These are phyloP conservation scores for Ptiloglossa arizonensis DNA, from an alignment of 1,140 invertebrate genomes.

Conservation along the genomic window DNA sequence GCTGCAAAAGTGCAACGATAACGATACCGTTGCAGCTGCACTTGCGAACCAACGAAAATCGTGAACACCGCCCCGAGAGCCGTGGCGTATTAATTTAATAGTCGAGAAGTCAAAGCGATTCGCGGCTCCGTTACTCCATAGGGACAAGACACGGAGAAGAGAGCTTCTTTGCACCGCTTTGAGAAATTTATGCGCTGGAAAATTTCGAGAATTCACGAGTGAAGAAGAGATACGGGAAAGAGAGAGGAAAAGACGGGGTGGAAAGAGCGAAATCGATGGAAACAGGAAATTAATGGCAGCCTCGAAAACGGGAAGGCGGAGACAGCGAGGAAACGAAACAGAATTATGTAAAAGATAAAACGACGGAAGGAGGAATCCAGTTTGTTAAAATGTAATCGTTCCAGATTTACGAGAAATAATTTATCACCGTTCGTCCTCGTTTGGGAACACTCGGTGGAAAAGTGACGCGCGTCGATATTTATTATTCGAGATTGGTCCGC, in stretches of 20 bases:
- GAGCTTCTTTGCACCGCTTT: conserved; percentile 3
- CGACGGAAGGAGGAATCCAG: neutral
- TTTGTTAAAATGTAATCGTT: neutral
- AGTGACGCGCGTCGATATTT: neutral
- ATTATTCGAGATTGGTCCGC: neutral
- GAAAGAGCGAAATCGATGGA: neutral
- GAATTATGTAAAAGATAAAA: neutral
- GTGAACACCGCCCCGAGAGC: neutral
- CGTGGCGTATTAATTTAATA: conserved; percentile 25
- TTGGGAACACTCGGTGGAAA: neutral
- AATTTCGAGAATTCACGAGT: neutral
- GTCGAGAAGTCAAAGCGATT: conserved; percentile 27
- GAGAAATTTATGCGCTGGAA: conserved; percentile 2
- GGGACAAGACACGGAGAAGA: neutral
- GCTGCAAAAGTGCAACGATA: too few relatives aligned
- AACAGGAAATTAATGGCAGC: neutral
- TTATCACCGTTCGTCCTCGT: neutral
- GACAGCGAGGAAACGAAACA: neutral
- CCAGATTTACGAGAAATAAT: neutral
- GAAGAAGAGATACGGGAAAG: too few relatives aligned
- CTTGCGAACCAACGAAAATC: too few relatives aligned
- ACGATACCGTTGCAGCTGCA: too few relatives aligned
- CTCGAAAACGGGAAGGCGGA: neutral
- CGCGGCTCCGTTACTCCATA: neutral
- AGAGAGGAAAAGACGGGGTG: too few relatives aligned